A percentile compares a stretch with the other conserved stretches of the same genome.
Conservation (phyloP, 2,888 invertebrate genomes). For the Drosophila mercatorum region DNA sequence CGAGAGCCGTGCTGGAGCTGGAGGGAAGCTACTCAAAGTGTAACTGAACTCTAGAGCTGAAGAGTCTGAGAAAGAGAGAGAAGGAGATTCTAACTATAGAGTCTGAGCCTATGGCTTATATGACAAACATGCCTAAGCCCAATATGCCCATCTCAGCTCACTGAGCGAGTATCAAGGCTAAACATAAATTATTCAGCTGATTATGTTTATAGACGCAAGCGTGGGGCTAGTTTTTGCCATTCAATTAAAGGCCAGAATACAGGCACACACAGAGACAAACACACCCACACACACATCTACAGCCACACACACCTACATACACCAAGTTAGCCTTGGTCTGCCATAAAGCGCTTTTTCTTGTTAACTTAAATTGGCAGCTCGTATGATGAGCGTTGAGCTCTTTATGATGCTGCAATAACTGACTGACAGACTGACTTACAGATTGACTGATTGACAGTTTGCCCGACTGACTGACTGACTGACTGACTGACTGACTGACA, state of each 20-base stretch:
- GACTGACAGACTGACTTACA: constrained; percentile 42
- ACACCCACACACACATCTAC: constrained; percentile 3
- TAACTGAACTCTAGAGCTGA: too few relatives aligned
- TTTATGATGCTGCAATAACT: constrained; percentile 65
- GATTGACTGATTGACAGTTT: constrained; percentile 27
- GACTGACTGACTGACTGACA: constrained; percentile 10
- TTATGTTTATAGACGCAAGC: constrained; percentile 5
- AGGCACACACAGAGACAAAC: not conserved
- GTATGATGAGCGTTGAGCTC: constrained; percentile 49
- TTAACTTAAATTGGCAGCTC: constrained; percentile 45
- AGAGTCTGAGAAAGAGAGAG: too few relatives aligned
- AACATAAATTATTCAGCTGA: not conserved
- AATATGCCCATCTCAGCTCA: not conserved
- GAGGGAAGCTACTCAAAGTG: too few relatives aligned
- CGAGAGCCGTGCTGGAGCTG: too few relatives aligned
- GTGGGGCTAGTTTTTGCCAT: constrained; percentile 26
- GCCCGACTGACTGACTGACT: constrained; percentile 9
- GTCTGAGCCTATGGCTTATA: too few relatives aligned
- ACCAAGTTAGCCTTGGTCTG: constrained; percentile 8
- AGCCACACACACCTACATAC: constrained; percentile 6
- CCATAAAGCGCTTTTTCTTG: constrained; percentile 69
- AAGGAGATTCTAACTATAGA: too few relatives aligned
- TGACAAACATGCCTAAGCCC: too few relatives aligned
- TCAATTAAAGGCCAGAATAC: constrained; percentile 35
- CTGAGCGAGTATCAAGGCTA: not conserved